Base-by-base conservation (phyloP, 2,113 vertebrate species). In the Myotis lucifugus region DNA sequence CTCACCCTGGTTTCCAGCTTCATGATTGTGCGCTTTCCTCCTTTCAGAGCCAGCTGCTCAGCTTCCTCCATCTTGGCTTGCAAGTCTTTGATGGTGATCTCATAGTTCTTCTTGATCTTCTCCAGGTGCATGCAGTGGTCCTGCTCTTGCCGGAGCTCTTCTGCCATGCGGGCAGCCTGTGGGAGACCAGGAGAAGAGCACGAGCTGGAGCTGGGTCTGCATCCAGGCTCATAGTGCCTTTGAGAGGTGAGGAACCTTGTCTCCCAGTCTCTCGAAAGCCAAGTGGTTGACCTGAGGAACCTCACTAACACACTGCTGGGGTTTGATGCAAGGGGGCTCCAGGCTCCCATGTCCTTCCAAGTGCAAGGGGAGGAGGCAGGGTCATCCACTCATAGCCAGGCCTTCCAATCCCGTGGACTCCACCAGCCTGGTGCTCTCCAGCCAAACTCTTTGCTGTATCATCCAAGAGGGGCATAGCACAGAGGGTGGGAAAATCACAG, bases 101-200 rank as follows among this genome's bases (percentile, higher is more conserved):
- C 98, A 2, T 98, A 97, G 97, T 98, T 98, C 94, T 98, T 98
- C 98, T 99, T 99, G 50, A 99, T 97, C 93, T 98, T 99, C 98
- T 99, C 98, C 96, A 99, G 98, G 96, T 99, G 98, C 81, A 96
- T 10, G 1, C 96, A 98, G 52, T 98, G 97, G 72, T 99, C 97
- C 93, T 99, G 98, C 90, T 99, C 98, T 95, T 98, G 98, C 17
- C 95, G 95, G 84, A 98, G 97, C 88, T 99, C 98, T 96, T 99
- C 98, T 3, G 98, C 98, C 97, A 99, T 97, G 34, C 97, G 97
- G 1, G 98, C 97, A 8, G 98, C 98, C 98, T 98, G 48, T 0
- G 6, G 32, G 46, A 42, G 46, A 90, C 32, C 88, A 89, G 69
- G 95, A 90, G 92, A 61, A 89, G 40, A 96, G 82, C 32, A 54